These are phyloP conservation scores for Nephila pilipes DNA, from an alignment of 1,140 invertebrate species.

Conservation along the genomic window DNA sequence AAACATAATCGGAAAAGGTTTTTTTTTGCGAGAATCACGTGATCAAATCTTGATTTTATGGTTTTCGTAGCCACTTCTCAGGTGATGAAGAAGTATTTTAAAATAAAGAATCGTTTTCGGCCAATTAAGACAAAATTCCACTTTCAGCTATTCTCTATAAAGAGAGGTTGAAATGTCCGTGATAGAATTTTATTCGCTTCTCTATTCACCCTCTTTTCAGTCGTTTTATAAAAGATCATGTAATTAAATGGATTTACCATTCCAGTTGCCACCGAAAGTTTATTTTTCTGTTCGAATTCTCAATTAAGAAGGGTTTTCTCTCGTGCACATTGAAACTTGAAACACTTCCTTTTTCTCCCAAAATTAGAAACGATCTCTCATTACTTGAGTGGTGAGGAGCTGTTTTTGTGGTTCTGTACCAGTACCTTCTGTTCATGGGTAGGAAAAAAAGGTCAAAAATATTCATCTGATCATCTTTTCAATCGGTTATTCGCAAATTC, in stretches of 20 bases:
- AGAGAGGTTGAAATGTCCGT: background rate
- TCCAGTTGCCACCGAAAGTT: slow-evolving; percentile 14
- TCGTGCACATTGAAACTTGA: background rate
- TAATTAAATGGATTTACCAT: slow-evolving; percentile 55
- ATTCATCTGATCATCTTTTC: no score
- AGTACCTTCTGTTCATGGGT: no score
- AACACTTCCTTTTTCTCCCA: background rate
- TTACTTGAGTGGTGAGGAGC: background rate
- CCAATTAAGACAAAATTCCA: slow-evolving; percentile 25
- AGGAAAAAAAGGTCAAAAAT: no score
- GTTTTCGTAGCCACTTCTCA: background rate
- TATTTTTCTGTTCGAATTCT: background rate
- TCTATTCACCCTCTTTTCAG: background rate
- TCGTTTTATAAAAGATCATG: background rate
- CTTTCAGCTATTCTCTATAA: background rate
- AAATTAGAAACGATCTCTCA: slow-evolving; percentile 28
- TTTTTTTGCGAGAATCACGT: background rate
- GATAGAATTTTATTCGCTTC: background rate
- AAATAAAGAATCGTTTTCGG: slow-evolving; percentile 28
- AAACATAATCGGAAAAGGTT: background rate
- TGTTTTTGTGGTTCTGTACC: background rate
- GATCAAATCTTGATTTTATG: background rate
- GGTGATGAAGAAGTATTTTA: slow-evolving; percentile 35
- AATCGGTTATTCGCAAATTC: no score
- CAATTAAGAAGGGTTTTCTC: background rate